Conservation (phyloP, 2,113 vertebrate genomes). For the Chaetura pelagica region DNA sequence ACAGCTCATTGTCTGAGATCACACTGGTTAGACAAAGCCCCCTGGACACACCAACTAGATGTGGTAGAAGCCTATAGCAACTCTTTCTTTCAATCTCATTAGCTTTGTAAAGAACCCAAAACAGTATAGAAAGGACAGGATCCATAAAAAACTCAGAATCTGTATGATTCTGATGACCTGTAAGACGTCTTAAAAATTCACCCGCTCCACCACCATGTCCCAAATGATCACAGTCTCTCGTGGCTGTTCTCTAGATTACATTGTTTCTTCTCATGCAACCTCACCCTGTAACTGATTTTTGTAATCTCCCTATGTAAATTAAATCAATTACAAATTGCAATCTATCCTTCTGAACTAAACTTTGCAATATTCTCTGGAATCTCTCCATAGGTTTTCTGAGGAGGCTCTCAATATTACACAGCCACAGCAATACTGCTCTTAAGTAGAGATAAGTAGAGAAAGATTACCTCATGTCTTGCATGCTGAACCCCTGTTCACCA, state of each 20-base stretch:
- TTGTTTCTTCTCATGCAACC: background rate
- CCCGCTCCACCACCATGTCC: background rate
- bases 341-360: background rate
- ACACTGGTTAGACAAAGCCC: background rate
- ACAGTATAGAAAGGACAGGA: background rate
- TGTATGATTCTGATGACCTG: background rate
- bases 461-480: background rate
- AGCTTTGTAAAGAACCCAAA: background rate
- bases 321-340: background rate
- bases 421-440: background rate
- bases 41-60: background rate
- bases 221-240: background rate
- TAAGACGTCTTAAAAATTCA: background rate
- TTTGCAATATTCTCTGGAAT: background rate
- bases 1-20: background rate
- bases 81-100: background rate
- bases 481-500: background rate
- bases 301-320: background rate
- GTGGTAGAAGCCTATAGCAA: background rate
- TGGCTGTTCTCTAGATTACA: background rate
- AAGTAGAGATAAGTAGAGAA: background rate
- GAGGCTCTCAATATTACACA: background rate
- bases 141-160: background rate
- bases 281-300: background rate
- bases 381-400: background rate